These are phyloP conservation scores for Hirudinaria manillensis DNA, from an alignment of 2,888 invertebrate genomes.

Conservation along the genomic window DNA sequence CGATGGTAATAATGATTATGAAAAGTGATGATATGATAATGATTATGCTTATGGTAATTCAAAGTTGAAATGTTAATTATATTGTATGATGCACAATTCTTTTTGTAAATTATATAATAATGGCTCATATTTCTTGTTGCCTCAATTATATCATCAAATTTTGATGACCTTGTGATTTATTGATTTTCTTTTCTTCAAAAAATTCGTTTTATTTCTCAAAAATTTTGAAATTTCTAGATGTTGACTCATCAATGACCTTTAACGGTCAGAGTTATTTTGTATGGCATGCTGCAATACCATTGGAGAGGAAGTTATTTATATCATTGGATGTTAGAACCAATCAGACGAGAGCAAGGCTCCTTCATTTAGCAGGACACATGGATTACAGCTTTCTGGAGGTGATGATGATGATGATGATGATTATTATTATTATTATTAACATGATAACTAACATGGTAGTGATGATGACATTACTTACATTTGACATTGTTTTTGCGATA, in stretches of 20 bases:
- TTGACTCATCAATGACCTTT: not conserved
- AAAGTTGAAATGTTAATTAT: too few relatives aligned
- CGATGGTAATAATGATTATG: not conserved
- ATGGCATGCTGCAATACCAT: not conserved
- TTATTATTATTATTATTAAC: too few relatives aligned
- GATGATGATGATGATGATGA: not conserved
- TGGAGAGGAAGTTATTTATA: not conserved
- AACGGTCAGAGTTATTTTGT: not conserved
- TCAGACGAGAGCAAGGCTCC: not conserved
- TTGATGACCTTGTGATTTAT: not conserved
- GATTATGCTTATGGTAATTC: not conserved
- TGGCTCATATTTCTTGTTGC: not conserved
- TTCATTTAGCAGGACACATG: not conserved
- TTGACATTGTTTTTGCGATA: too few relatives aligned
- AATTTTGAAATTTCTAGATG: not conserved
- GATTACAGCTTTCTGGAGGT: conserved; percentile 12
- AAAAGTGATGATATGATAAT: not conserved
- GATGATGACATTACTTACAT: not conserved
- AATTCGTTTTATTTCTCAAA: not conserved
- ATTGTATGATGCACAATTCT: too few relatives aligned
- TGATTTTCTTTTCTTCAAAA: not conserved
- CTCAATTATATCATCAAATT: not conserved
- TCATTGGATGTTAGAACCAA: not conserved
- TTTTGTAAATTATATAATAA: not conserved
- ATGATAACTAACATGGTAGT: too few relatives aligned